Conservation (phyloP, 2,888 invertebrate genomes). For the Philaethria dido region DNA sequence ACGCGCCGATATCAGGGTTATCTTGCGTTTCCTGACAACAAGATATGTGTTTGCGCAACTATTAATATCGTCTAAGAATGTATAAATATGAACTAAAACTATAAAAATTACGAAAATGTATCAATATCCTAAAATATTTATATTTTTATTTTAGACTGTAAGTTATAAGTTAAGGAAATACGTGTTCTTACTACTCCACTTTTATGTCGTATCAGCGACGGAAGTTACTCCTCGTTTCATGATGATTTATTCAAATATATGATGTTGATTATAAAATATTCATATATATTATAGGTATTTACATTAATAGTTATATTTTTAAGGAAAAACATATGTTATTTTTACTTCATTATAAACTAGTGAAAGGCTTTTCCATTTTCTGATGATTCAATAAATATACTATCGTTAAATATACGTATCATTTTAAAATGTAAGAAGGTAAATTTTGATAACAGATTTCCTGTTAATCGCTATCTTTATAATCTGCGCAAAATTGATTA, state of each 20-base stretch:
- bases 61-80: conserved; percentile 17
- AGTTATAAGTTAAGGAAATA: too few relatives aligned
- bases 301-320: too few relatives aligned
- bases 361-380: background rate
- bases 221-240: too few relatives aligned
- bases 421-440: conserved; percentile 31
- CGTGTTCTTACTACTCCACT: too few relatives aligned
- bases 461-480: conserved; percentile 38
- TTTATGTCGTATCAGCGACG: too few relatives aligned
- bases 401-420: background rate
- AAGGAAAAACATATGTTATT: too few relatives aligned
- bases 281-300: too few relatives aligned
- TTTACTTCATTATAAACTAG: too few relatives aligned
- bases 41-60: conserved; percentile 47
- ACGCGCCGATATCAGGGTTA: conserved; percentile 54
- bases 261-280: too few relatives aligned
- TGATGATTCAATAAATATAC: background rate
- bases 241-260: too few relatives aligned
- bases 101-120: background rate
- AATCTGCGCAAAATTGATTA: conserved; percentile 40
- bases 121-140: background rate
- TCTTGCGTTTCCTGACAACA: conserved; percentile 54
- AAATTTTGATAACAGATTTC: conserved; percentile 40
- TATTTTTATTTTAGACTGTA: background rate
- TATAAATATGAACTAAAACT: background rate